Base-by-base conservation (phyloP, 2,113 vertebrate genomes). In the Pandion haliaetus region DNA sequence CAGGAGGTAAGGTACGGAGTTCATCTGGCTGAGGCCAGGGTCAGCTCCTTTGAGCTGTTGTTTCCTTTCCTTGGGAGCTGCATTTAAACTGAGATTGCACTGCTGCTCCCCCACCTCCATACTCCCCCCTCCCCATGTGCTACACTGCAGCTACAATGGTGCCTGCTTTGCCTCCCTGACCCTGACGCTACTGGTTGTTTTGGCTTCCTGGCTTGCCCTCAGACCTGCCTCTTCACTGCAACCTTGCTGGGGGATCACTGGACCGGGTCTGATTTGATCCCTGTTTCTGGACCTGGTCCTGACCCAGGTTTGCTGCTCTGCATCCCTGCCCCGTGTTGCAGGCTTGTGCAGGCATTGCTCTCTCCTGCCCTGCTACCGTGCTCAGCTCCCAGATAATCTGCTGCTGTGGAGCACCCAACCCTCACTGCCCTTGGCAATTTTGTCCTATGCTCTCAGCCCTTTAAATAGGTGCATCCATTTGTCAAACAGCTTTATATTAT, bases 321-420 rank as follows among this genome's bases (percentile, higher is more conserved):
- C 42, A 62, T n/a, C 34, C 10, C 34, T 29, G 8, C 29, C 72
- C 20, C 28, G 49, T 72, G 10, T 38, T 76, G 52, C n/a, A n/a
- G n/a, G n/a, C n/a, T n/a, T n/a, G 19, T 67, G 54, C 18, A 93
- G 36, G 9, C 50, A n/a, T 26, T 74, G 17, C 10, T 87, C n/a
- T 15, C 24, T 52, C 31, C 18, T 40, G 14, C 32, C 17, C 42
- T 47, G 14, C 7, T 65, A 7, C 40, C 1, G 1, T 0, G 0
- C 26, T 52, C 15, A 47, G 34, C 26, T 88, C 23, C 29, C 45
- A 49, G 8, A 3, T 54, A 32, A 21, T 20, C 10, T 49, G 29
- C 42, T 74, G 6, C 36, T 25, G 31, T 28, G 34, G 23, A 58
- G 44, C 14, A 52, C 17, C 44, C n/a, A 85, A 8, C 10, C 5